A percentile compares a stretch with the other conserved stretches of the same genome.
phyloP scores from a whole-genome alignment of 2,888 invertebrate genomes.

The Empis livida region DNA sequence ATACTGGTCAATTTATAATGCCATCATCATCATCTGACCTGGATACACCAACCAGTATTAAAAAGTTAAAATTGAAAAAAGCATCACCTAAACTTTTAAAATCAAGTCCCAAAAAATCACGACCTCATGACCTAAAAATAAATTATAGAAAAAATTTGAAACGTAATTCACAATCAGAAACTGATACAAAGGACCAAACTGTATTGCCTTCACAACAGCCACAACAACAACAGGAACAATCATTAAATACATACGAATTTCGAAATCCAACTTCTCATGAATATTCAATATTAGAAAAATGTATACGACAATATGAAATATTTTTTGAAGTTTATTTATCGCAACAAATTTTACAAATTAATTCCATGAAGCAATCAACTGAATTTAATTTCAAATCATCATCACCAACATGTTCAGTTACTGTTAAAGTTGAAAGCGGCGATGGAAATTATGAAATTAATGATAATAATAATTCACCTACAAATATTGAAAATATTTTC shows the following conservation, averaged over 20 bases:
- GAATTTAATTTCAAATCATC: slow-evolving; percentile 3
- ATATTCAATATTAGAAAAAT: slow-evolving; percentile 43
- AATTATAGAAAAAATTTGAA: neutral
- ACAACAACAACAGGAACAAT: slow-evolving; percentile 6
- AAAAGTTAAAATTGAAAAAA: slow-evolving; percentile 32
- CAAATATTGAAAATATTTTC: slow-evolving; percentile 24
- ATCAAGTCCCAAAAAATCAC: slow-evolving; percentile 23
- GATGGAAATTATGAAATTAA: slow-evolving; percentile 8
- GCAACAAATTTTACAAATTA: slow-evolving; percentile 15
- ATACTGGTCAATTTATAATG: slow-evolving; percentile 26
- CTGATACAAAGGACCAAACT: slow-evolving; percentile 1
- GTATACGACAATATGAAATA: slow-evolving; percentile 43
- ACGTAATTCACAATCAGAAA: slow-evolving; percentile 19
- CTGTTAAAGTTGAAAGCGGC: slow-evolving; percentile 18
- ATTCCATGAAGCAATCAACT: slow-evolving; percentile 13
- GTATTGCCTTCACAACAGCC: neutral
- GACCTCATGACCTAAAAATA: slow-evolving; percentile 24
- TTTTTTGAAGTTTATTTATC: slow-evolving; percentile 36
- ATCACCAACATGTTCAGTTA: slow-evolving; percentile 17
- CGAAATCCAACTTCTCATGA: slow-evolving; percentile 17
- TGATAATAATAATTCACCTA: slow-evolving; percentile 6
- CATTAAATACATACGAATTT: neutral
- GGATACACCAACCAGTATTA: slow-evolving; percentile 31
- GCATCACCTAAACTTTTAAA: slow-evolving; percentile 27
- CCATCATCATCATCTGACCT: slow-evolving; percentile 31